A percentile compares a stretch with the other conserved stretches of the same genome.
phyloP scores from a whole-genome alignment of 2,797 vertebrate genomes.

The Sebastes hubbsi region DNA sequence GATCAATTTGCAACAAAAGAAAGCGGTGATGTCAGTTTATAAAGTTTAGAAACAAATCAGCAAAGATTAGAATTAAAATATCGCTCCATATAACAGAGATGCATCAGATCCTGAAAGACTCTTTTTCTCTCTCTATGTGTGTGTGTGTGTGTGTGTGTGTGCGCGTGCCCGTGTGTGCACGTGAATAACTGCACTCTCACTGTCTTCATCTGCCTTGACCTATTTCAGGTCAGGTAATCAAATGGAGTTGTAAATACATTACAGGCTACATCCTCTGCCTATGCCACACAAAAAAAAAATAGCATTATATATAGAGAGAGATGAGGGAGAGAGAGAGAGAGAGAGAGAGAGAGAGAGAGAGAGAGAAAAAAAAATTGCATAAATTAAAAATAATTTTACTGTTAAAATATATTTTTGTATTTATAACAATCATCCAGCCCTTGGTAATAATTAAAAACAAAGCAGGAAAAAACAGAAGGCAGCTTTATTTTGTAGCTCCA shows the following conservation, averaged over 20 bases:
- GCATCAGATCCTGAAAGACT: conserved; percentile 56
- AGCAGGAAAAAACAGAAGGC: conserved; percentile 4
- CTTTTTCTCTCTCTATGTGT: background rate
- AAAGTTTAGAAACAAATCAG: conserved; percentile 27
- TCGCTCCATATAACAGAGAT: conserved; percentile 42
- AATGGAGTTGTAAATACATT: conserved; percentile 68
- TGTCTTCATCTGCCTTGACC: conserved; percentile 76
- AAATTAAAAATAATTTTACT: conserved; percentile 21
- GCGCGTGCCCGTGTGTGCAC: conserved; percentile 14
- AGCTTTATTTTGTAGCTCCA: conserved; percentile 21
- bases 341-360: no score
- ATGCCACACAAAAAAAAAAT: conserved; percentile 32
- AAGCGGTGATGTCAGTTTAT: background rate
- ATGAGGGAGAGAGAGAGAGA: background rate
- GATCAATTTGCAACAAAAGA: background rate
- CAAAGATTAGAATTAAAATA: conserved; percentile 28
- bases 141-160: conserved; percentile 20
- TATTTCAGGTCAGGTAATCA: conserved; percentile 78
- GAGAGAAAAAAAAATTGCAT: background rate
- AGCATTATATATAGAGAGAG: conserved; percentile 17
- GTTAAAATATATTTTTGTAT: conserved; percentile 14
- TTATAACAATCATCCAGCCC: background rate
- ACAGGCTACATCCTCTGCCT: conserved; percentile 32
- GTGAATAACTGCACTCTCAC: conserved; percentile 79
- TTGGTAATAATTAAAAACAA: conserved; percentile 23